Conservation (phyloP, 2,888 invertebrate genomes). For the Buathra laborator region DNA sequence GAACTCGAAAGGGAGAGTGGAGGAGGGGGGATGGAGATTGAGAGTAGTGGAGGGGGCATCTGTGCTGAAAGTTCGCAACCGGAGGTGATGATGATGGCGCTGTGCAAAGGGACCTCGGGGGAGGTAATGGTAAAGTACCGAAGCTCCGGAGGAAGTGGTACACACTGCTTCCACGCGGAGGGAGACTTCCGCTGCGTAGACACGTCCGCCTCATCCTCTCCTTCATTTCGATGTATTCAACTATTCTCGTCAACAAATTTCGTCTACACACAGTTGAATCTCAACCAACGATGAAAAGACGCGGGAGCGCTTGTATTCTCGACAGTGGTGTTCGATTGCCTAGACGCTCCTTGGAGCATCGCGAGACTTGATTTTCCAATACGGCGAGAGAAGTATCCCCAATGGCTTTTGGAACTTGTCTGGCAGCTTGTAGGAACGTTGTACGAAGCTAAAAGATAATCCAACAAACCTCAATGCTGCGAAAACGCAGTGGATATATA, state of each 20-base stretch:
- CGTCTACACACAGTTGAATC: slow-evolving; percentile 50
- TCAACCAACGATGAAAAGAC: slow-evolving; percentile 64
- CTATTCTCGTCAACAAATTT: slow-evolving; percentile 50
- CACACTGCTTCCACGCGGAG: neutral
- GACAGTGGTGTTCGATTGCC: slow-evolving; percentile 29
- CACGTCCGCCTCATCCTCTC: neutral
- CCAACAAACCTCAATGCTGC: slow-evolving; percentile 8
- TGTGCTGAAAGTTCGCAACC: slow-evolving; percentile 37
- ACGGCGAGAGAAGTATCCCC: slow-evolving; percentile 19
- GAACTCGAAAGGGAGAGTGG: slow-evolving; percentile 55
- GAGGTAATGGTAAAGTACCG: slow-evolving; percentile 48
- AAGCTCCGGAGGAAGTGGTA: slow-evolving; percentile 34
- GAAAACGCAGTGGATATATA: slow-evolving; percentile 50
- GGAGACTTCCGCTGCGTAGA: slow-evolving; percentile 10
- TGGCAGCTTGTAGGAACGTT: neutral
- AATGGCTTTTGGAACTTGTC: slow-evolving; percentile 17
- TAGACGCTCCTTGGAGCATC: neutral
- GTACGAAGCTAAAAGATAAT: slow-evolving; percentile 29
- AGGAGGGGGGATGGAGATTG: neutral
- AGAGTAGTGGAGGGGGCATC: neutral
- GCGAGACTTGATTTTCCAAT: slow-evolving; percentile 63
- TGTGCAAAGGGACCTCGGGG: slow-evolving; percentile 34
- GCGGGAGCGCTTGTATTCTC: slow-evolving; percentile 29
- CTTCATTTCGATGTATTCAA: slow-evolving; percentile 14
- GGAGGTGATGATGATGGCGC: slow-evolving; percentile 19